Conservation (phyloP, 2,888 invertebrate species). For the Acanthoscelides obtectus region DNA sequence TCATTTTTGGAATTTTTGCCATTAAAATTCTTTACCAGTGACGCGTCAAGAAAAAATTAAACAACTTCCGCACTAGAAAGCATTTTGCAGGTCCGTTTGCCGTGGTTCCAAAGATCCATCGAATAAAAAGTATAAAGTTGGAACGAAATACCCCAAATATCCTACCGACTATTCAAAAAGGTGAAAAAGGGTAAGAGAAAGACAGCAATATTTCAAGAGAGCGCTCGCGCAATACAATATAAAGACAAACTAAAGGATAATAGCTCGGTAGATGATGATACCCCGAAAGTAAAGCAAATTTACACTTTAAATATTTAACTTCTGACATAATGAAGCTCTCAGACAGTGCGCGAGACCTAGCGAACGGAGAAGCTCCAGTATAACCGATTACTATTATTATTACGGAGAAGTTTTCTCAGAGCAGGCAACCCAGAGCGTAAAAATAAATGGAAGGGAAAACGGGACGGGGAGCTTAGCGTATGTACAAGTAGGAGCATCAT, state of each 20-base stretch:
- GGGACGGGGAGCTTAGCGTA: background rate
- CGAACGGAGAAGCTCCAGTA: background rate
- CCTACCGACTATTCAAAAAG: too few species aligned
- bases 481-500: background rate
- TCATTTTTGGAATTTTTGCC: too few species aligned
- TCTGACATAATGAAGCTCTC: constrained; percentile 1
- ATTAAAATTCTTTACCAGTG: too few species aligned
- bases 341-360: background rate
- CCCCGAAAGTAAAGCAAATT: constrained; percentile 2
- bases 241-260: background rate
- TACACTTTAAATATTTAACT: constrained; percentile 12
- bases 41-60: too few species aligned
- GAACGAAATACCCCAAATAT: too few species aligned
- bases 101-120: too few species aligned
- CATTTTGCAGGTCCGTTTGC: too few species aligned
- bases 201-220: background rate
- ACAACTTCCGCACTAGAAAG: too few species aligned
- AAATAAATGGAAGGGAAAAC: background rate
- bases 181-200: background rate
- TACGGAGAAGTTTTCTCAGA: background rate
- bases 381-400: background rate
- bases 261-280: background rate
- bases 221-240: background rate
- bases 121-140: too few species aligned
- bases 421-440: background rate